These are phyloP conservation scores for Halcyon malimbica DNA, from an alignment of 2,113 vertebrate species.

Conservation along the genomic window DNA sequence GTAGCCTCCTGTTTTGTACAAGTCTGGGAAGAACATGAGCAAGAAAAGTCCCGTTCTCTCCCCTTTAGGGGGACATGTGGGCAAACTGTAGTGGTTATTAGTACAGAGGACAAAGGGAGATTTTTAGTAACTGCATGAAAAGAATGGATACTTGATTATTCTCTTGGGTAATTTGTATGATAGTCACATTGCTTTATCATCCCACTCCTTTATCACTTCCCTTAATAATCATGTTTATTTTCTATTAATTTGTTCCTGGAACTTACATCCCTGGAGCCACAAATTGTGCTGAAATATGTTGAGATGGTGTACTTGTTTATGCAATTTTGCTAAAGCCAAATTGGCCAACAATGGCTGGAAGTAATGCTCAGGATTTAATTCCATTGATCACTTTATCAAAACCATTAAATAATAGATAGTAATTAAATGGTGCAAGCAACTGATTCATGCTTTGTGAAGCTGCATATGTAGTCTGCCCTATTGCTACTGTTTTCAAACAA, in stretches of 20 bases:
- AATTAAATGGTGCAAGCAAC: slow-evolving; percentile 42
- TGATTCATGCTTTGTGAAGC: slow-evolving; percentile 16
- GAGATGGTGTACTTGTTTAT: slow-evolving; percentile 13
- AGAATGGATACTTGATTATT: neutral
- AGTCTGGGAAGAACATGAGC: neutral
- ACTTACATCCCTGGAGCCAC: slow-evolving; percentile 19
- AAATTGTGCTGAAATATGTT: slow-evolving; percentile 37
- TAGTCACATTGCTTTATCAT: slow-evolving; percentile 10
- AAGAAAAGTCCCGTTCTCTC: neutral
- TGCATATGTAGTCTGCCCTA: neutral
- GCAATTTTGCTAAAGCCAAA: slow-evolving; percentile 27
- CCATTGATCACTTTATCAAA: slow-evolving; percentile 23
- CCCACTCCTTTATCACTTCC: slow-evolving; percentile 17
- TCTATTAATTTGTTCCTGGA: slow-evolving; percentile 17
- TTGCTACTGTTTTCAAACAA: slow-evolving; percentile 53
- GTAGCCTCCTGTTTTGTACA: neutral
- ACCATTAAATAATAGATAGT: slow-evolving; percentile 27
- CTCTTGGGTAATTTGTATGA: neutral
- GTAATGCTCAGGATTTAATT: slow-evolving; percentile 30
- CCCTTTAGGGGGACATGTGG: neutral
- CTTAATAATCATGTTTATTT: slow-evolving; percentile 38
- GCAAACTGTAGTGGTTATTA: neutral
- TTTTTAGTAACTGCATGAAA: neutral
- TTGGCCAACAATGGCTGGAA: slow-evolving; percentile 26
- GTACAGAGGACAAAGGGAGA: neutral